Base-by-base conservation (phyloP, 2,797 vertebrate genomes). In the Cossypha niveicapilla region DNA sequence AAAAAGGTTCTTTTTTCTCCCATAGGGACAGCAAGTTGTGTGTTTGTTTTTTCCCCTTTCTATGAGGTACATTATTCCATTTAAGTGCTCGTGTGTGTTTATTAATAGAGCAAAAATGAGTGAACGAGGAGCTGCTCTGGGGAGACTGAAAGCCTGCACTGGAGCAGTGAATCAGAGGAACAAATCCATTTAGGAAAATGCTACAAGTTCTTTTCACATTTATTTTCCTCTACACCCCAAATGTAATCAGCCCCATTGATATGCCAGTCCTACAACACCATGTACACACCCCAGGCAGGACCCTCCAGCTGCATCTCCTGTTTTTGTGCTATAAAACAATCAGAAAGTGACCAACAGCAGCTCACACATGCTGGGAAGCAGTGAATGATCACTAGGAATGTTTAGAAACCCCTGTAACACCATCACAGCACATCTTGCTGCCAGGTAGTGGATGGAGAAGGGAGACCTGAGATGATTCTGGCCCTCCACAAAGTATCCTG, bases 21-120 rank as follows among this genome's bases (percentile, higher is more conserved):
- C 65, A 27, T 2, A 41, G n/a, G 62, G 30, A 73, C 42, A 70
- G 32, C 9, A 90, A 91, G 67, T 44, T 88, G 61, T 85, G 75
- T 66, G 27, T 7, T 9, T 44, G 37, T 16, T 60, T 37, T 57
- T 34, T 23, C 8, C 21, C 22, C 34, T 57, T 54, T 54, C 4
- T 47, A 50, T 9, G 0, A 75, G 50, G 77, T 82, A 90, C 48
- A 63, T 94, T 92, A 87, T 90, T 88, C 74, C 75, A 81, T 86
- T 89, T 92, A 95, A 94, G 65, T 80, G 88, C 65, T 82, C 8
- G 3, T 74, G 57, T 30, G 19, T 93, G 74, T 94, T 96, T 95
- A 96, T 96, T 94, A 96, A 92, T 95, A 92, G 87, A 91, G 92
- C 70, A 92, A 91, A 96, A 96, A 91, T 39, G 74, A 94, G 92